Base-by-base conservation (phyloP, 2,888 invertebrate species). In the Orthosia cruda region DNA sequence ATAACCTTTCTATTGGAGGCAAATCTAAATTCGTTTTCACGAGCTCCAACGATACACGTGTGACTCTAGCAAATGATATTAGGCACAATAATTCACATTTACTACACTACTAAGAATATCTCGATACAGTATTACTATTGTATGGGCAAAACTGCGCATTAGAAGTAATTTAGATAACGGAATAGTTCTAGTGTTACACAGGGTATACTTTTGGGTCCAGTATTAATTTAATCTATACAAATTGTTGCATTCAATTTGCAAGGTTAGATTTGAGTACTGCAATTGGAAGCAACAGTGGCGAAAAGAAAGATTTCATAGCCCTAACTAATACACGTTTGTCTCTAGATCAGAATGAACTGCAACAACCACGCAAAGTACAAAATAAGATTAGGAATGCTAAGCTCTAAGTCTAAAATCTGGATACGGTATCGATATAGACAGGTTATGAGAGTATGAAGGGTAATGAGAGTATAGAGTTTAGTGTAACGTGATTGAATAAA, bases 331-430 rank as follows among this genome's bases (percentile, higher is more conserved):
- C 12, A 45, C 45, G 11, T 32, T 16, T 11, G 47, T 12, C 54
- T 49, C 20, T 52, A 16, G 20, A 52, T 16, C 9, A 57, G 18
- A 52, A 77, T 58, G 26, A 50, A 18, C 20, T 15, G 16, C 58
- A 63, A 12, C 5, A 20, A 2, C 16, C 9, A 54, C 74, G 49
- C n/a, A 50, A 59, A 50, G 62, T 67, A 32, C 49, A 26, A 15
- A 55, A 18, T 50, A 23, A 26, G 20, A 57, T 69, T 40, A 66
- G 40, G 16, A 57, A 47, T 16, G 15, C 18, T 40, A 32, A 32
- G 4, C 26, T 32, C 45, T 20, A 26, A 55, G 47, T 62, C 15
- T 49, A 77, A 68, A 77, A 32, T 0, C 7, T 32, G 26, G 26
- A 32, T 32, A 32, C 32, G 32, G 32, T 32, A 32, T 32, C 32